Conservation (phyloP, 2,888 invertebrate genomes). For the Oscheius myriophilus region DNA sequence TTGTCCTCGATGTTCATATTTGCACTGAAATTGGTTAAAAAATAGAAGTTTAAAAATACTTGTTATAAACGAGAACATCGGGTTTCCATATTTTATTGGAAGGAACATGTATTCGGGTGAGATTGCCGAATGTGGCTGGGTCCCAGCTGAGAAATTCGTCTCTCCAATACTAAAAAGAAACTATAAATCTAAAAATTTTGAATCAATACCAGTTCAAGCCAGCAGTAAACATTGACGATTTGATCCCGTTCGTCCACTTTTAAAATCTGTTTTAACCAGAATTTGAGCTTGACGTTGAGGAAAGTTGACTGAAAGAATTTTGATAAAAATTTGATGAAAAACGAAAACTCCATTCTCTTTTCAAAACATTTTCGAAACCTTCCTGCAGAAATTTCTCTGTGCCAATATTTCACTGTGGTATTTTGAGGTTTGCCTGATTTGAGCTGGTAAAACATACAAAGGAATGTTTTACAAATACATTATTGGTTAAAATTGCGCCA, state of each 20-base stretch:
- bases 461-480: too few species aligned
- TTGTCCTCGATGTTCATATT: conserved; percentile 69
- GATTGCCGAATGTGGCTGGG: conserved; percentile 62
- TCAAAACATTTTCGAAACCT: background rate
- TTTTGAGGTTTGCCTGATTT: too few species aligned
- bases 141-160: conserved; percentile 67
- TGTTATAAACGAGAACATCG: conserved; percentile 68
- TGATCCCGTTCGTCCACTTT: conserved; percentile 67
- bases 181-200: background rate
- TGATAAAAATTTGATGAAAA: too few species aligned
- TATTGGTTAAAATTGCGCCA: too few species aligned
- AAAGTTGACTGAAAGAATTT: conserved; percentile 27
- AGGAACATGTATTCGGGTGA: conserved; percentile 65
- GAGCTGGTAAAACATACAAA: too few species aligned
- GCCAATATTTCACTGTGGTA: too few species aligned
- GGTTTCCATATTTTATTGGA: conserved; percentile 67
- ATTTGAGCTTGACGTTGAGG: conserved; percentile 59
- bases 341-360: too few species aligned
- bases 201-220: conserved; percentile 58
- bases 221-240: conserved; percentile 66
- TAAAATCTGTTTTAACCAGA: conserved; percentile 69
- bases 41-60: conserved; percentile 34
- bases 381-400: too few species aligned
- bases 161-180: conserved; percentile 55
- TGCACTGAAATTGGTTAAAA: conserved; percentile 47